Evolutionary conservation across 2,888 invertebrate genomes (phyloP).

Genomic region (Sylvicola cinctus): DNA sequence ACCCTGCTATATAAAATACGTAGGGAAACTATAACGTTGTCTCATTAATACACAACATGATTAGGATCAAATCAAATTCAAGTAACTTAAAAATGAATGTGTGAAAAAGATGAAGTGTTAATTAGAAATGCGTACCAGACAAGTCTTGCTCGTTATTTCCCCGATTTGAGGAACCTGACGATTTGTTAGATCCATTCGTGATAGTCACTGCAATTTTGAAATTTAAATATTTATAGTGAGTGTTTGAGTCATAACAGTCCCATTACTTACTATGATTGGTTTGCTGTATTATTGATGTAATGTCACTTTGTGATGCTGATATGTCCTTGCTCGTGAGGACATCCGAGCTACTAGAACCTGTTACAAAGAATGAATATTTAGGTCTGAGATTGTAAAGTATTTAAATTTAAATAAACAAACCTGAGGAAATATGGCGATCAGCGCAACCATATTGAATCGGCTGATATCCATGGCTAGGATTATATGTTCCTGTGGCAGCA

Average conservation of each 20-base stretch:
- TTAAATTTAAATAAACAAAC: conserved; percentile 8
- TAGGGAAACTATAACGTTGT: too few species aligned
- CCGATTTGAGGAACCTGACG: conserved; percentile 25
- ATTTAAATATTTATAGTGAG: conserved; percentile 1
- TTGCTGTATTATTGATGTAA: conserved; percentile 27
- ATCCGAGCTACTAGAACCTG: conserved; percentile 25
- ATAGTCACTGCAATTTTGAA: conserved; percentile 15
- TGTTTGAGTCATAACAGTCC: conserved; percentile 7
- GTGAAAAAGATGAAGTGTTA: not conserved
- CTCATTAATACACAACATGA: too few species aligned
- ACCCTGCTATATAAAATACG: too few species aligned
- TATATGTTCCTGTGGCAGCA: conserved; percentile 18
- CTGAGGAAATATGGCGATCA: conserved; percentile 25
- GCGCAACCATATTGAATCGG: conserved; percentile 25
- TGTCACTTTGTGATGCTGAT: conserved; percentile 26
- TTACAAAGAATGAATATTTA: not conserved
- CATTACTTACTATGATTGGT: conserved; percentile 20
- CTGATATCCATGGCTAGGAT: conserved; percentile 27
- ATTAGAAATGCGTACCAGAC: conserved; percentile 15
- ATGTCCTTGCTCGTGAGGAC: conserved; percentile 27
- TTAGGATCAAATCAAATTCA: too few species aligned
- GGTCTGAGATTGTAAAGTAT: not conserved
- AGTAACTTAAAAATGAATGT: too few species aligned
- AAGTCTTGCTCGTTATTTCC: conserved; percentile 23
- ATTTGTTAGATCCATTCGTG: conserved; percentile 25